These are phyloP conservation scores for Coremacera marginata DNA, from an alignment of 2,888 invertebrate genomes.

Conservation along the genomic window DNA sequence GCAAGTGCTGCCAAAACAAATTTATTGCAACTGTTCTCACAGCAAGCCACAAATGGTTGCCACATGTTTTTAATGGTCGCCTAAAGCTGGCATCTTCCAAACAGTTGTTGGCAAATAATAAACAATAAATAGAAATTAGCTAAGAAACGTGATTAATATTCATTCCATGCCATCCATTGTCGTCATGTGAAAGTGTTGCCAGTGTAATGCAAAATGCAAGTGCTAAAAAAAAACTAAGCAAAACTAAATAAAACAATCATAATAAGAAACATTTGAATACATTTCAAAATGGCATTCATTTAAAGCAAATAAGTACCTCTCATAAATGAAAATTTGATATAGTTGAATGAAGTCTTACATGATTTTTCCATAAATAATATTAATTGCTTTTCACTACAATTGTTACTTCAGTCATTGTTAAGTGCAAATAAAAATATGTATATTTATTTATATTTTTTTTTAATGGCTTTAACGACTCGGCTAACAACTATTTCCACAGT, in stretches of 20 bases:
- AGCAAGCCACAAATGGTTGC: background rate
- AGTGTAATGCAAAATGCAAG: background rate
- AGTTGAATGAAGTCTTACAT: background rate
- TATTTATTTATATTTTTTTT: too few species aligned
- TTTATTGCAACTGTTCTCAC: background rate
- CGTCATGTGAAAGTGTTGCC: constrained; percentile 11
- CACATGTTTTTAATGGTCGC: background rate
- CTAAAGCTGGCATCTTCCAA: background rate
- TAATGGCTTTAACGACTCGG: background rate
- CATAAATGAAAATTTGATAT: background rate
- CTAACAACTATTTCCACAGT: background rate
- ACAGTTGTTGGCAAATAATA: background rate
- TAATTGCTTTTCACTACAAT: background rate
- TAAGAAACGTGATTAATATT: background rate
- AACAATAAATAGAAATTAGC: background rate
- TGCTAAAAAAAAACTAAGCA: background rate
- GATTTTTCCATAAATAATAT: background rate
- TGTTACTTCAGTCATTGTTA: background rate
- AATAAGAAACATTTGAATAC: too few species aligned
- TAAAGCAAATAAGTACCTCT: background rate
- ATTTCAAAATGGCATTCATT: too few species aligned
- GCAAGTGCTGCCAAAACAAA: background rate
- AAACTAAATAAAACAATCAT: too few species aligned
- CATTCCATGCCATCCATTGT: background rate
- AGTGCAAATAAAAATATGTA: background rate